These are phyloP conservation scores for Hystrix cristata DNA, from an alignment of 2,113 vertebrate genomes.

Conservation along the genomic window DNA sequence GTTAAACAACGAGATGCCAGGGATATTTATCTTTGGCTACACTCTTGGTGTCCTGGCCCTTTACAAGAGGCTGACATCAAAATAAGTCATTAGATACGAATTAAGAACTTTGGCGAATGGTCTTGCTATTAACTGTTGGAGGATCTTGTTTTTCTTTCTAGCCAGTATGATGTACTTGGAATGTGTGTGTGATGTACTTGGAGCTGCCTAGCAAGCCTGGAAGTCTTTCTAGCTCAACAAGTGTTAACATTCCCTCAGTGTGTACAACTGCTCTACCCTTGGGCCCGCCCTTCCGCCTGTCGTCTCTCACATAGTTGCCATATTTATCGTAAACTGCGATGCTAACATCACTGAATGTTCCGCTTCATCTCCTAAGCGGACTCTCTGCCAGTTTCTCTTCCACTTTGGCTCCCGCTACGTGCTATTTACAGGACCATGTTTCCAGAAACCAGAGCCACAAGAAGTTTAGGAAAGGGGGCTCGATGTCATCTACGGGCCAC, in stretches of 20 bases:
- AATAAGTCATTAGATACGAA: not conserved
- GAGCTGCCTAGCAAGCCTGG: not conserved
- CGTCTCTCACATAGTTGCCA: not conserved
- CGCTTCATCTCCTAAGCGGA: no score
- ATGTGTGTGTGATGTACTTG: not conserved
- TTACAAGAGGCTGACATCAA: not conserved
- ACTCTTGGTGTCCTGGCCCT: no score
- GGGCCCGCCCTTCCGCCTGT: not conserved
- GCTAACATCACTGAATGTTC: fast-evolving
- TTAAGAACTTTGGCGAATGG: not conserved
- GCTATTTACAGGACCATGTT: no score
- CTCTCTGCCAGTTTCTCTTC: not conserved
- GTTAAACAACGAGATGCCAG: no score
- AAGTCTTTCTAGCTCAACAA: not conserved
- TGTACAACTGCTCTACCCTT: not conserved
- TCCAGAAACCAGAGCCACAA: not conserved
- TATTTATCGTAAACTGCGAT: not conserved
- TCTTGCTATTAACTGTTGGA: no score
- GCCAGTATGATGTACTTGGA: no score
- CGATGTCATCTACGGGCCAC: no score
- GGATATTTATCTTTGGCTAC: not conserved
- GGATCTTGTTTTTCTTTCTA: no score
- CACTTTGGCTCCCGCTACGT: not conserved
- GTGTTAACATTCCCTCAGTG: not conserved
- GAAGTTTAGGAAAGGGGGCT: no score